Evolutionary conservation across 1,140 invertebrate species (phyloP).

Genomic region (Saccostrea echinata): DNA sequence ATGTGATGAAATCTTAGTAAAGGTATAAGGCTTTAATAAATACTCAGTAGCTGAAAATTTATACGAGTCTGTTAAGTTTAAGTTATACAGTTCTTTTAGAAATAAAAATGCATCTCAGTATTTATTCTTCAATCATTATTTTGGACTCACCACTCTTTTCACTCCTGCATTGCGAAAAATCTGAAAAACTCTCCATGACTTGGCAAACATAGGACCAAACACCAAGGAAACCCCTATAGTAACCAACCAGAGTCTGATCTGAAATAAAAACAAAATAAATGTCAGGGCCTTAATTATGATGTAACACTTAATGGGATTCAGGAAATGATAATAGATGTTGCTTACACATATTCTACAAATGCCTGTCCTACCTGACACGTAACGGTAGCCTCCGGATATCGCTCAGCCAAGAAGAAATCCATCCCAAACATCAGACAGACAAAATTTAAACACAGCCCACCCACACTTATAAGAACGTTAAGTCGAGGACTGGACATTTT

Average conservation of each 20-base stretch:
- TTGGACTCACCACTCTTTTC: slow-evolving; percentile 66
- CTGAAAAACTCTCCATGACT: slow-evolving; percentile 69
- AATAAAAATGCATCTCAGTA: not conserved
- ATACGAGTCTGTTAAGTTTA: not conserved
- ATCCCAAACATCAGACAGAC: slow-evolving; percentile 65
- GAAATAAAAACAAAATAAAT: slow-evolving; percentile 30
- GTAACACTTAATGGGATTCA: not conserved
- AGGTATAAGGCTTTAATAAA: no score
- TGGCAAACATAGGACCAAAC: slow-evolving; percentile 70
- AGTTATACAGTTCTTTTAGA: no score
- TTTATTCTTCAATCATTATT: not conserved
- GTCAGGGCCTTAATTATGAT: not conserved
- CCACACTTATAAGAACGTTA: slow-evolving; percentile 65
- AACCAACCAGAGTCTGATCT: slow-evolving; percentile 66
- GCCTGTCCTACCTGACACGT: slow-evolving; percentile 64
- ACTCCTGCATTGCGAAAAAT: slow-evolving; percentile 68
- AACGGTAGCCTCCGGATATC: slow-evolving; percentile 55
- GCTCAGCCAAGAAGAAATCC: slow-evolving; percentile 62
- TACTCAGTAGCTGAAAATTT: not conserved
- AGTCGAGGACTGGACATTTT: slow-evolving; percentile 74
- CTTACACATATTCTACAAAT: not conserved
- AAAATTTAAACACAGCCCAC: slow-evolving; percentile 65
- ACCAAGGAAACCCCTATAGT: slow-evolving; percentile 61
- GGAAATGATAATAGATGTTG: slow-evolving; percentile 3
- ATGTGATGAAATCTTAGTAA: no score